Base-by-base conservation (phyloP, 2,797 vertebrate species). In the Hephaestus fuliginosus region DNA sequence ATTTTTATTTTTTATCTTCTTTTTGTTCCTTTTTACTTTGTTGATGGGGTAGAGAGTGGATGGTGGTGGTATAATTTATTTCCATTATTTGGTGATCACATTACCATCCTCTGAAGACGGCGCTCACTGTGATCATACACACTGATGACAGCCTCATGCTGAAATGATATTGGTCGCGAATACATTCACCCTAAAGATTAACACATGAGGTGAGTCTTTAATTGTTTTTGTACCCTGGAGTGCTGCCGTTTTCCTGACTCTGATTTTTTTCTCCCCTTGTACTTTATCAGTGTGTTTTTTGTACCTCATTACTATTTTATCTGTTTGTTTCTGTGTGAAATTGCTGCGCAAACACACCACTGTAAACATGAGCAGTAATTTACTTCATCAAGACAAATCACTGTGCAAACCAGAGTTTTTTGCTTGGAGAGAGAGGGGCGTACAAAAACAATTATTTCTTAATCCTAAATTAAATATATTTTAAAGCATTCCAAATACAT, bases 301-400 rank as follows among this genome's bases (percentile, higher is more conserved):
- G 43, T 4, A 20, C 22, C 49, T 62, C 36, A 57, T 48, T 70
- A 65, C 10, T 28, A 15, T 60, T 62, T 62, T 25, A 68, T 72
- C 49, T 5, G 10, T 58, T 56, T 41, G 12, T 51, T 64, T 72
- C 22, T 36, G 33, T 49, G 41, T 41, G 17, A 43, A 55, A 66
- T 43, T 49, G 43, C 43, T 13, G n/a, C 25, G 2, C 56, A 55
- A 74, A 60, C 14, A 64, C 57, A 52, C n/a, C n/a, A 43, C 13
- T 1, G 30, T 67, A 3, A 70, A 48, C 63, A 56, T 18, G 39
- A 66, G 48, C 56, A 36, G 7, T 28, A 46, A 68, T 43, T 74
- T 22, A 14, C 46, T 56, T 71, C 20, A 57, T 76, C 49, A 33
- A 52, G 71, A 69, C 58, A 56, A 68, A 79, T 68, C 63, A 36